phyloP scores from a whole-genome alignment of 1,140 invertebrate genomes.

The Ectropis grisescens region DNA sequence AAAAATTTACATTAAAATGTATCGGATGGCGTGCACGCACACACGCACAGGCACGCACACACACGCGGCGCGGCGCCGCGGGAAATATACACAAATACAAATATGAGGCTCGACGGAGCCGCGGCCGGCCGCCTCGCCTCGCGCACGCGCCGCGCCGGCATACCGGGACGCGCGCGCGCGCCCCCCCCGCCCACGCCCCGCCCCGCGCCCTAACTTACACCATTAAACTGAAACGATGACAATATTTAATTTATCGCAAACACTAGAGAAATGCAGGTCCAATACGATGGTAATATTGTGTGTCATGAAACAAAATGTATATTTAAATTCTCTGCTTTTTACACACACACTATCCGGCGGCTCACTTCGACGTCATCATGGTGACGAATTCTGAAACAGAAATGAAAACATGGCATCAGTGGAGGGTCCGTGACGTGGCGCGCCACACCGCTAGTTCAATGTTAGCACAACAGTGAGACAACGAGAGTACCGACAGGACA shows the following conservation, averaged over 20 bases:
- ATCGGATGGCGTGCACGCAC: constrained; percentile 44
- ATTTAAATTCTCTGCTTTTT: constrained; percentile 70
- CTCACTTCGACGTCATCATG: constrained; percentile 99
- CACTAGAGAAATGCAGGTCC: constrained; percentile 73
- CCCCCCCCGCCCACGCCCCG: constrained; percentile 11
- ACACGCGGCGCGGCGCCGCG: constrained; percentile 7
- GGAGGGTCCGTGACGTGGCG: background rate
- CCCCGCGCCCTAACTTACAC: constrained; percentile 22
- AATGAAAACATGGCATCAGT: constrained; percentile 42
- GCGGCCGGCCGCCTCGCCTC: constrained; percentile 13
- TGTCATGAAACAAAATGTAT: constrained; percentile 72
- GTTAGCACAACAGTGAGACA: constrained; percentile 26
- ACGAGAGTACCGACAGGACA: constrained; percentile 36
- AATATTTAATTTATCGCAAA: constrained; percentile 68
- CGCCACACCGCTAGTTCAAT: constrained; percentile 29
- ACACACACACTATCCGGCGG: constrained; percentile 66
- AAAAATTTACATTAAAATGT: constrained; percentile 64
- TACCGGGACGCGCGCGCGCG: too few species aligned
- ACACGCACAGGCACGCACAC: constrained; percentile 30
- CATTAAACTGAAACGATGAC: constrained; percentile 65
- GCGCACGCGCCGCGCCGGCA: too few species aligned
- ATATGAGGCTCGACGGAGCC: constrained; percentile 31
- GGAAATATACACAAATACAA: constrained; percentile 34
- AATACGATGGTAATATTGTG: constrained; percentile 71
- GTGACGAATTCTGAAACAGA: constrained; percentile 94